Percentiles rank a stretch among this genome's conserved stretches.
These are phyloP conservation scores for Atlantisia rogersi DNA, from an alignment of 2,113 vertebrate species.

Conservation along the genomic window DNA sequence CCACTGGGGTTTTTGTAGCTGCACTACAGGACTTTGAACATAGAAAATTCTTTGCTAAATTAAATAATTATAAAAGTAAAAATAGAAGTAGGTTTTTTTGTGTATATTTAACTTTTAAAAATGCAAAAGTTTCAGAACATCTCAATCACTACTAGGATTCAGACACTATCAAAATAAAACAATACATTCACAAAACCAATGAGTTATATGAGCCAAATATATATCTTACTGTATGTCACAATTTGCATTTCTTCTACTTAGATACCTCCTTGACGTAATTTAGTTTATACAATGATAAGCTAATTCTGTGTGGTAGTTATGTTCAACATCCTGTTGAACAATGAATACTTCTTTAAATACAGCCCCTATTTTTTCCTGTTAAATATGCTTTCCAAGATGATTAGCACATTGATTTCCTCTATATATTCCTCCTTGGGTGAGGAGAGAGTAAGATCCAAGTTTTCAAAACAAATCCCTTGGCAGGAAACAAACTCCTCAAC, in stretches of 20 bases:
- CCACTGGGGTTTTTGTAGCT: not conserved
- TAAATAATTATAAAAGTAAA: not conserved
- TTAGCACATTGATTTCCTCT: not conserved
- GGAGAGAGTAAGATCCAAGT: not conserved
- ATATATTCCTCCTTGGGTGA: not conserved
- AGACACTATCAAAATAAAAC: not conserved
- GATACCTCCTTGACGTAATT: not conserved
- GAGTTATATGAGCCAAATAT: not conserved
- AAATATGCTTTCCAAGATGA: not conserved
- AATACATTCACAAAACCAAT: not conserved
- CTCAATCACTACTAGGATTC: not conserved
- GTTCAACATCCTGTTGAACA: not conserved
- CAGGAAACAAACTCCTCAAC: not conserved
- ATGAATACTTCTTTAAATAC: constrained; percentile 7
- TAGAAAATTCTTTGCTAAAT: not conserved
- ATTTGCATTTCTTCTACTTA: not conserved
- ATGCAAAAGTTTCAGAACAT: not conserved
- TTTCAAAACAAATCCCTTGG: constrained; percentile 3
- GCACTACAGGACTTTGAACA: not conserved
- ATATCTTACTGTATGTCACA: not conserved
- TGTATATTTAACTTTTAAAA: not conserved
- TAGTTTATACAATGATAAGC: not conserved
- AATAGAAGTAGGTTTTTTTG: accelerated
- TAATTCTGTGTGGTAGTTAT: not conserved
- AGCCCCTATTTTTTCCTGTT: constrained; percentile 5